Evolutionary conservation across 2,888 invertebrate genomes (phyloP).

Genomic region (Bombyx huttoni): DNA sequence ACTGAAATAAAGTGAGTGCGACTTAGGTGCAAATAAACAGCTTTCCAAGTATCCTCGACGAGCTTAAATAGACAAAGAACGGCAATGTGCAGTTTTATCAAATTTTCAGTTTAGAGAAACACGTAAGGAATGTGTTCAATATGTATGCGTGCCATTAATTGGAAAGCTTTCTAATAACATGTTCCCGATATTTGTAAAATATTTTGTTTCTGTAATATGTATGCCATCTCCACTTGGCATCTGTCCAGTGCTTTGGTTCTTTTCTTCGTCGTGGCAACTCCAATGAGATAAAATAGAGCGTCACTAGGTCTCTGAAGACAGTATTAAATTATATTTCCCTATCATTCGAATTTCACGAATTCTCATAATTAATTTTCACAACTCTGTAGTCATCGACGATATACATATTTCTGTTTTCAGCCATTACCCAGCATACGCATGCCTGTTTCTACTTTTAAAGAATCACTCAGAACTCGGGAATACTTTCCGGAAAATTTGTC

Average conservation of each 20-base stretch:
- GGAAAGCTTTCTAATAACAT: constrained; percentile 12
- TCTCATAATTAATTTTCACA: neutral
- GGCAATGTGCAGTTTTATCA: neutral
- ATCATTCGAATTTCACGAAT: neutral
- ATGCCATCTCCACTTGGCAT: constrained; percentile 57
- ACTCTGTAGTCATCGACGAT: neutral
- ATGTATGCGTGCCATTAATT: constrained; percentile 8
- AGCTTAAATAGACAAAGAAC: neutral
- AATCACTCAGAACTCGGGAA: no score
- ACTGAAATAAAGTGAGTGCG: neutral
- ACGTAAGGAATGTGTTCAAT: neutral
- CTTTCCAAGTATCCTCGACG: neutral
- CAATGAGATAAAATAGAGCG: constrained; percentile 41
- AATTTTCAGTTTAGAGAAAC: neutral
- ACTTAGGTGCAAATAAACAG: neutral
- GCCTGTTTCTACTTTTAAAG: constrained; percentile 12
- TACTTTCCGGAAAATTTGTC: no score
- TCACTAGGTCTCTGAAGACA: constrained; percentile 22
- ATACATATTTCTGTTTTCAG: neutral
- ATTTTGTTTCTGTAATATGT: constrained; percentile 54
- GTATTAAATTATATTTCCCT: constrained; percentile 14
- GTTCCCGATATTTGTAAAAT: constrained; percentile 50
- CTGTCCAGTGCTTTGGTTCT: constrained; percentile 58
- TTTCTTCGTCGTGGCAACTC: constrained; percentile 55
- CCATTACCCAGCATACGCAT: constrained; percentile 17